Evolutionary conservation across 2,113 vertebrate species (phyloP).

Genomic region (Gavia stellata): DNA sequence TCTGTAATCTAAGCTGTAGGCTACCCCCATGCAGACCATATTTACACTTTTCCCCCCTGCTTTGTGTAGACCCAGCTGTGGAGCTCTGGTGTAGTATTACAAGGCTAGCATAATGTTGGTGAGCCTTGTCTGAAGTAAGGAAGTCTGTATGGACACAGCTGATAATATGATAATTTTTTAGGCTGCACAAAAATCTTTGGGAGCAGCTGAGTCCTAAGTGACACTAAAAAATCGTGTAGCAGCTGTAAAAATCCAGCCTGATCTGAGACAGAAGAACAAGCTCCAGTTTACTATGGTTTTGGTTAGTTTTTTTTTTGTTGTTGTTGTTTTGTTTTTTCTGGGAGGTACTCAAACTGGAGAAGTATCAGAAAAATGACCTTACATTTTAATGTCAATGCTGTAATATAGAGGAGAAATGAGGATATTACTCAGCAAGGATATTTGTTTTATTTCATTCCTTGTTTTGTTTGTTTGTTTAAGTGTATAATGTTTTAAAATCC

Average conservation of each 20-base stretch:
- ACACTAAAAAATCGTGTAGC: background rate
- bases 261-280: background rate
- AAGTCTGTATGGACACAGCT: background rate
- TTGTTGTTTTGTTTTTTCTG: no score
- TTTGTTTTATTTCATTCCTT: conserved; percentile 5
- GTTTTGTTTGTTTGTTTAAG: background rate
- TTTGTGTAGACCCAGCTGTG: background rate
- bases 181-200: background rate
- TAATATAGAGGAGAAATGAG: background rate
- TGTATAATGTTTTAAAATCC: conserved; percentile 1
- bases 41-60: background rate
- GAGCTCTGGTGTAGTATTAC: background rate
- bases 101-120: background rate
- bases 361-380: background rate
- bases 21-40: background rate
- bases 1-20: background rate
- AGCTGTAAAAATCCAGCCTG: background rate
- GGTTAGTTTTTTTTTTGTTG: background rate
- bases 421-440: background rate
- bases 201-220: background rate
- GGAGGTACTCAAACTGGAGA: background rate
- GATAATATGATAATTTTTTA: background rate
- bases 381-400: background rate
- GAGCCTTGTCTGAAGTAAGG: background rate
- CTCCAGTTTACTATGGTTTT: background rate